Evolutionary conservation across 1,140 invertebrate species (phyloP).

Genomic region (Neelides sp.): DNA sequence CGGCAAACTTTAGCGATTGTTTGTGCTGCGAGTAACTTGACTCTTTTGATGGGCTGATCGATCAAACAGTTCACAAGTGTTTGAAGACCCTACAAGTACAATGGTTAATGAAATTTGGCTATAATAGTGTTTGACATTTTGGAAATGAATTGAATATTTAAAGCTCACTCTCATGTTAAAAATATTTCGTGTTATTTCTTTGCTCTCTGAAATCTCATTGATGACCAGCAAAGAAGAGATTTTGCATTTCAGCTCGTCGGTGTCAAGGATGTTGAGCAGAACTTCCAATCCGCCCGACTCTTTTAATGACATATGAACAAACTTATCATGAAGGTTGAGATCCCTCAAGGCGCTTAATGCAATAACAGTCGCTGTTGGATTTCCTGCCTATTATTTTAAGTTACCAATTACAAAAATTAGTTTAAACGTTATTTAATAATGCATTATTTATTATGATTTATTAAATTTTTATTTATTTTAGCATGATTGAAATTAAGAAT

Average conservation of each 20-base stretch:
- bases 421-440: too few relatives aligned
- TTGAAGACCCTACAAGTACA: slow-evolving; percentile 24
- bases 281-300: slow-evolving; percentile 84
- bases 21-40: slow-evolving; percentile 73
- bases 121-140: background rate
- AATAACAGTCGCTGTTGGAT: slow-evolving; percentile 85
- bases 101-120: background rate
- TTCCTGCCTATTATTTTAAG: slow-evolving; percentile 56
- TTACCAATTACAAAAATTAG: too few relatives aligned
- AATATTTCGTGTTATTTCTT: slow-evolving; percentile 16
- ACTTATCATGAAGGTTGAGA: slow-evolving; percentile 64
- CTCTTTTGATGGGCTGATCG: slow-evolving; percentile 58
- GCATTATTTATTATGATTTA: too few relatives aligned
- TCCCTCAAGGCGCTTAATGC: slow-evolving; percentile 77
- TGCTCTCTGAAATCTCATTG: slow-evolving; percentile 13
- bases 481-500: too few relatives aligned
- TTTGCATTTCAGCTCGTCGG: slow-evolving; percentile 48
- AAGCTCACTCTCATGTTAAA: slow-evolving; percentile 29
- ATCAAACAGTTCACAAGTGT: slow-evolving; percentile 40
- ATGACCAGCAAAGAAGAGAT: slow-evolving; percentile 21
- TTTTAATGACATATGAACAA: slow-evolving; percentile 57
- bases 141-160: background rate
- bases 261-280: slow-evolving; percentile 78
- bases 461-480: too few relatives aligned
- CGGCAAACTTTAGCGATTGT: slow-evolving; percentile 77